Conservation (phyloP, 2,797 vertebrate species). For the Tragopan temminckii region DNA sequence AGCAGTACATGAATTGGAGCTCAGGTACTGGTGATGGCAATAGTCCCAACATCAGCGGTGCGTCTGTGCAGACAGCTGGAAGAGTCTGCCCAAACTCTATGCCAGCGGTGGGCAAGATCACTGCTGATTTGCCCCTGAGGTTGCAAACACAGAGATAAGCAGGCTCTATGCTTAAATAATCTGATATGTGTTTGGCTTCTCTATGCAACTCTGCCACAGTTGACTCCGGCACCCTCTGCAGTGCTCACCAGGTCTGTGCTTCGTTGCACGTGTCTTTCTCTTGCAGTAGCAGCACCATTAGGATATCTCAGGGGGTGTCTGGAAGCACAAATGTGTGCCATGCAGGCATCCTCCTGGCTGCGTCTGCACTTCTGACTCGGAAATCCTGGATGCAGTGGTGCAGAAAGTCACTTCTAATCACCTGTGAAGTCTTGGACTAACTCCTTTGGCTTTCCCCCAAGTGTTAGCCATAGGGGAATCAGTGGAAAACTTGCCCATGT, state of each 20-base stretch:
- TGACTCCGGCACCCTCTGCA: rapidly evolving
- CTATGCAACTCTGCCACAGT: not conserved
- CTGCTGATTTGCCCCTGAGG: not conserved
- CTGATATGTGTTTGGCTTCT: not conserved
- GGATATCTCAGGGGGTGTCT: not conserved
- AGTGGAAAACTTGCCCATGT: not conserved
- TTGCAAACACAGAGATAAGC: not conserved
- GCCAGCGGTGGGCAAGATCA: rapidly evolving
- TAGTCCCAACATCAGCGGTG: rapidly evolving
- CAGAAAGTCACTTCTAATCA: not conserved
- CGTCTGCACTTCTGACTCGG: not conserved
- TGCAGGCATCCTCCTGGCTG: rapidly evolving
- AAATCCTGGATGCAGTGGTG: rapidly evolving
- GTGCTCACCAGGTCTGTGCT: rapidly evolving
- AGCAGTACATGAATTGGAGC: not conserved
- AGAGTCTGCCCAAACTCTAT: not conserved
- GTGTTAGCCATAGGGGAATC: not conserved
- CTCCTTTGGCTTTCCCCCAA: not conserved
- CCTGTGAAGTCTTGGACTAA: not conserved
- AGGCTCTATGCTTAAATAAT: not conserved
- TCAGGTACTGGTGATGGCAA: not conserved
- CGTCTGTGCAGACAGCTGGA: rapidly evolving
- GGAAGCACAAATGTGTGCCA: not conserved
- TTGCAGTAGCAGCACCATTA: rapidly evolving
- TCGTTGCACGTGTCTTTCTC: rapidly evolving